These are phyloP conservation scores for Chlorospingus flavigularis DNA, from an alignment of 2,797 vertebrate species.

Conservation along the genomic window DNA sequence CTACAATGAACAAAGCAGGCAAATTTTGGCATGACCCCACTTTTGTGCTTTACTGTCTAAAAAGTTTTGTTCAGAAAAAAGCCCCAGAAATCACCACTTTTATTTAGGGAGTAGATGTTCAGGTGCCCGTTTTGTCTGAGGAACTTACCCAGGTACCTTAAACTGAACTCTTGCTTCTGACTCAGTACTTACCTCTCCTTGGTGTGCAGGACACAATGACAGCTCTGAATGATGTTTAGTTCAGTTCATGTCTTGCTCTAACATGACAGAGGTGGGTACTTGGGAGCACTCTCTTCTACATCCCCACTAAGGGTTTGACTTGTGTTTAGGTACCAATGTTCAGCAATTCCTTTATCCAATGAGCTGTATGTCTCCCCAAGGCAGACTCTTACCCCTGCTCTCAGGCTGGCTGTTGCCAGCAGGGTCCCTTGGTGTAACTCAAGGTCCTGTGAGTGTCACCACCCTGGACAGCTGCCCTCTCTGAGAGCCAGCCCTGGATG, in stretches of 20 bases:
- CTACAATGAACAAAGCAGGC: background rate
- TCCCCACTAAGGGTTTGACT: background rate
- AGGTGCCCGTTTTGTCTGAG: background rate
- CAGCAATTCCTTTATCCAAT: background rate
- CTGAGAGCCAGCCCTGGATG: background rate
- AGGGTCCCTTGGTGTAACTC: background rate
- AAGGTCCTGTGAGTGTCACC: background rate
- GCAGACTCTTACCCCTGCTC: background rate
- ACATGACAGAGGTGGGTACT: background rate
- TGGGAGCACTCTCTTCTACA: background rate
- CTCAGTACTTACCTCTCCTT: background rate
- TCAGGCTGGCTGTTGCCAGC: background rate
- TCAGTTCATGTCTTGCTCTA: background rate
- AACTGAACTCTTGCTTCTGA: background rate
- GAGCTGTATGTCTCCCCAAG: background rate
- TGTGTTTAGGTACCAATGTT: background rate
- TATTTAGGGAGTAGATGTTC: background rate
- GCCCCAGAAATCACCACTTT: fast-evolving
- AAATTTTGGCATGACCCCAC: background rate
- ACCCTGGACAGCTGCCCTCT: background rate
- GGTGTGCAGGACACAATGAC: fast-evolving
- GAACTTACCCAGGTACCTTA: background rate
- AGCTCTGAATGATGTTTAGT: background rate
- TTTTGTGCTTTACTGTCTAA: background rate
- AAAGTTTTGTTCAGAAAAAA: background rate